Evolutionary conservation across 1,140 invertebrate species (phyloP).

Genomic region (Penaeus indicus): DNA sequence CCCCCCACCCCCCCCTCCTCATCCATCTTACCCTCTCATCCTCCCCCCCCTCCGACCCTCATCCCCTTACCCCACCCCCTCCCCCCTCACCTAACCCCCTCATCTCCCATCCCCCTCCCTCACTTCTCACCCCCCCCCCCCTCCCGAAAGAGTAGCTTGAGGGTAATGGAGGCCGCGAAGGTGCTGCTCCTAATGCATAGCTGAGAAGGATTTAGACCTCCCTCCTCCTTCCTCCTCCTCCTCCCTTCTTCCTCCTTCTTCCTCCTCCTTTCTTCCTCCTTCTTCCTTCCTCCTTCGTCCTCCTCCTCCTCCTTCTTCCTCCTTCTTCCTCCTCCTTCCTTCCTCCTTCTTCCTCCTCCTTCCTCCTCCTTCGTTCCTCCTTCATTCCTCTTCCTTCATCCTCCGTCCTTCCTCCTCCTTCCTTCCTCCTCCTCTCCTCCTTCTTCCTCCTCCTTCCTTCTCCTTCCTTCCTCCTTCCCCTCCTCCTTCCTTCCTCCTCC

Average conservation of each 20-base stretch:
- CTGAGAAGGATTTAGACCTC: neutral
- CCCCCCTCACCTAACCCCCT: neutral
- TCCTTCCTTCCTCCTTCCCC: neutral
- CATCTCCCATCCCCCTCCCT: neutral
- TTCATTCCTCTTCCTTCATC: neutral
- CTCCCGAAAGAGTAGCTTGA: too few species aligned
- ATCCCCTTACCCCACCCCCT: neutral
- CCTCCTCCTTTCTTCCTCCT: neutral
- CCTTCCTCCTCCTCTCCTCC: neutral
- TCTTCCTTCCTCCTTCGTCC: neutral
- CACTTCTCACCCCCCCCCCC: neutral
- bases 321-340: neutral
- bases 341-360: conserved; percentile 7
- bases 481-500: neutral
- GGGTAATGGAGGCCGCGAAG: too few species aligned
- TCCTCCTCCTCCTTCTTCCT: neutral
- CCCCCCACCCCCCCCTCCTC: neutral
- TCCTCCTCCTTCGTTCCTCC: neutral
- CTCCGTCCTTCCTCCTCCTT: too few species aligned
- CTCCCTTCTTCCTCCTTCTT: neutral
- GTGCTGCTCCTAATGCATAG: neutral
- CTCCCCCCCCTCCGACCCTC: neutral
- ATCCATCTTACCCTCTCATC: neutral
- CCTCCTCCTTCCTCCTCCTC: neutral
- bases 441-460: neutral